These are phyloP conservation scores for Troides oblongomaculatus DNA, from an alignment of 2,888 invertebrate species.

Conservation along the genomic window DNA sequence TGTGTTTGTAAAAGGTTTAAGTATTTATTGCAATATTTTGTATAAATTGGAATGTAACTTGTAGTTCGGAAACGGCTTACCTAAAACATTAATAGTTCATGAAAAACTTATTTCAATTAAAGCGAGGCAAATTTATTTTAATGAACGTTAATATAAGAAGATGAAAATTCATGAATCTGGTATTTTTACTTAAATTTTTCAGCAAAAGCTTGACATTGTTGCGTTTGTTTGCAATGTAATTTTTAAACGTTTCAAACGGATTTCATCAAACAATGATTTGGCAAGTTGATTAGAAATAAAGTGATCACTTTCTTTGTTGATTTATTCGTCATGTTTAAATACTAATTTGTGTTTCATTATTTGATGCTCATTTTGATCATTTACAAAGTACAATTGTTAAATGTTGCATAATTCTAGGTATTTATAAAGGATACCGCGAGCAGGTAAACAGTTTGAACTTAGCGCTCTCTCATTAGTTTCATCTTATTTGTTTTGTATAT, in stretches of 20 bases:
- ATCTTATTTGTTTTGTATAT: slow-evolving; percentile 53
- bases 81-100: too few relatives aligned
- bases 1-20: too few relatives aligned
- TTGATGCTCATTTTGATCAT: slow-evolving; percentile 7
- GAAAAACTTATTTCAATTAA: too few relatives aligned
- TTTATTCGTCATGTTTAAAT: neutral
- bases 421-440: slow-evolving; percentile 35
- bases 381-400: slow-evolving; percentile 27
- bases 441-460: slow-evolving; percentile 45
- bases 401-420: slow-evolving; percentile 26
- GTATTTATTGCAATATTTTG: too few relatives aligned
- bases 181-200: too few relatives aligned
- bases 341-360: neutral
- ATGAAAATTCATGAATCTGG: too few relatives aligned
- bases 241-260: slow-evolving; percentile 18
- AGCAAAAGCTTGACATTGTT: too few relatives aligned
- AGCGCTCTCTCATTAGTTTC: slow-evolving; percentile 41
- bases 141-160: too few relatives aligned
- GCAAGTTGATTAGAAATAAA: slow-evolving; percentile 47
- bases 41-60: too few relatives aligned
- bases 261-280: slow-evolving; percentile 51
- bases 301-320: slow-evolving; percentile 24
- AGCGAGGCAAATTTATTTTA: too few relatives aligned
- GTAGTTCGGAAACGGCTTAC: too few relatives aligned
- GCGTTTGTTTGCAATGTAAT: too few relatives aligned